Base-by-base conservation (phyloP, 2,113 vertebrate genomes). In the Glaucomys volans region DNA sequence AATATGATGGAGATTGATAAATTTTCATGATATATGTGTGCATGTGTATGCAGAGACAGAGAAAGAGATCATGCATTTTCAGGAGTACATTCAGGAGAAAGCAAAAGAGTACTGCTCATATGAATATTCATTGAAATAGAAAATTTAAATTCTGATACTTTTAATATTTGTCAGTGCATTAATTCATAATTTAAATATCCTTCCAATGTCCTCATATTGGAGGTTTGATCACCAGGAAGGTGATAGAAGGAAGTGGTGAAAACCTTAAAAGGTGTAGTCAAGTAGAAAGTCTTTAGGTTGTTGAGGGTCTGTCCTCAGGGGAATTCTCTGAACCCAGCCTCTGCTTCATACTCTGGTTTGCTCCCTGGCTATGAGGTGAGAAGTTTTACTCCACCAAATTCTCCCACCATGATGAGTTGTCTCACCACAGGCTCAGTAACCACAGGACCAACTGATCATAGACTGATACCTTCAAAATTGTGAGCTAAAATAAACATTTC, bases 251-350 rank as follows among this genome's bases (percentile, higher is more conserved):
- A 24, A 2, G 24, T 62, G 59, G 59, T 62, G 59, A 62, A 62
- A 26, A 62, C 9, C 22, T 54, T 22, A 77, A 40, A 37, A 81
- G 13, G 5, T 62, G 9, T 22, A 26, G 2, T 0, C 4, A 35
- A 62, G 0, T 22, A 2, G 6, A 24, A 37, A 6, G 2, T 12
- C n/a, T 71, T 50, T 22, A 40, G 18, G 37, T 8, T 50, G 9
- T 32, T 54, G 17, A 54, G 5, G 35, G 26, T 4, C 28, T 52
- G 22, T 0, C 54, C 30, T 16, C 22, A 26, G 12, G 22, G 6
- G 6, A 2, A 26, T 9, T 5, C 4, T 7, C 9, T 37, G n/a
- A 7, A 1, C 11, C 20, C 4, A 35, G 4, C 4, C 20, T 13
- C 14, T 30, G 35, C 50, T 8, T 54, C 37, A 52, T 16, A 54